A percentile compares a stretch with the other conserved stretches of the same genome.
These are phyloP conservation scores for Thysanoteuthis rhombus DNA, from an alignment of 2,888 invertebrate species.

Conservation along the genomic window DNA sequence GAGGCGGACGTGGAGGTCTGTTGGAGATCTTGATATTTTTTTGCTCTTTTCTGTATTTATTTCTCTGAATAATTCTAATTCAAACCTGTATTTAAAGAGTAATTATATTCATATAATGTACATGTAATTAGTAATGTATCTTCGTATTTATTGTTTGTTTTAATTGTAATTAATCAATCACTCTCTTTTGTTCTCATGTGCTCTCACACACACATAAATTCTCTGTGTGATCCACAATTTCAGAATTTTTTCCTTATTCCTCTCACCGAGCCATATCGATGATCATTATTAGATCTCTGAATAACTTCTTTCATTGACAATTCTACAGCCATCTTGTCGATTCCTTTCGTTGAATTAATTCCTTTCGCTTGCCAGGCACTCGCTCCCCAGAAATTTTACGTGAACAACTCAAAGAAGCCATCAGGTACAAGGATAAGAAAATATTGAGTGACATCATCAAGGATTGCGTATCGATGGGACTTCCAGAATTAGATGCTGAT, in stretches of 20 bases:
- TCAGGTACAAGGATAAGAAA: not conserved
- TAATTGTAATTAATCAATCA: too few relatives aligned
- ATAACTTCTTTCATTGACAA: not conserved
- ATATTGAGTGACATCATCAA: not conserved
- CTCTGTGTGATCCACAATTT: too few relatives aligned
- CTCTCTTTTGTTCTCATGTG: too few relatives aligned
- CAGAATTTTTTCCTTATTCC: too few relatives aligned
- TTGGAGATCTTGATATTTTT: not conserved
- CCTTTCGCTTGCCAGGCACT: not conserved
- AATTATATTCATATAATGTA: not conserved
- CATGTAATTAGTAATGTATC: not conserved
- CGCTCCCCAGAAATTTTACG: not conserved
- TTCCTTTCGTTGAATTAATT: not conserved
- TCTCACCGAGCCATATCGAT: not conserved
- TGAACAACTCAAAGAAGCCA: not conserved
- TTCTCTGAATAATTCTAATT: not conserved
- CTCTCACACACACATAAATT: too few relatives aligned
- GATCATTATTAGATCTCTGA: not conserved
- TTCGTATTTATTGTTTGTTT: too few relatives aligned
- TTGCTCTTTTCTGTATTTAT: not conserved
- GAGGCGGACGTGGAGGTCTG: constrained; percentile 18
- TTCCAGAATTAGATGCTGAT: constrained; percentile 13
- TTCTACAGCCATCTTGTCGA: not conserved
- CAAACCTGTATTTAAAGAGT: not conserved
- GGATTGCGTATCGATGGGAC: not conserved